A percentile compares a stretch with the other conserved stretches of the same genome.
Evolutionary conservation across 2,113 vertebrate genomes (phyloP).

Genomic region (Gnathonemus longibarbis): DNA sequence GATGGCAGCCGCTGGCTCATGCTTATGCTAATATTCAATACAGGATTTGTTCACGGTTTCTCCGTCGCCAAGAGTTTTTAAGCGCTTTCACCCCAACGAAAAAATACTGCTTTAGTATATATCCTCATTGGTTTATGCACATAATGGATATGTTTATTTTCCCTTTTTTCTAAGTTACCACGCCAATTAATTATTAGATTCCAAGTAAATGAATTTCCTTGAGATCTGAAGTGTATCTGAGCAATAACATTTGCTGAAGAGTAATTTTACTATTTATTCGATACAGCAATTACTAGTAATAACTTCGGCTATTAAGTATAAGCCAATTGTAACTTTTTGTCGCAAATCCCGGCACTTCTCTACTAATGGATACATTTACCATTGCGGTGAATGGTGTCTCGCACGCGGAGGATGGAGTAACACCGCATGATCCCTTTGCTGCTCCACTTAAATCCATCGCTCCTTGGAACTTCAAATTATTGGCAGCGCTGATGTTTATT

Average conservation of each 20-base stretch:
- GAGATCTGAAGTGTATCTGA: neutral
- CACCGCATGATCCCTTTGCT: constrained; percentile 58
- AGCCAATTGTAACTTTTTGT: neutral
- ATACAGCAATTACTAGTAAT: neutral
- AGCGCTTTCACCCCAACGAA: neutral
- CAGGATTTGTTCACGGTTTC: neutral
- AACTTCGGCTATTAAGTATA: neutral
- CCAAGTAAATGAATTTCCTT: neutral
- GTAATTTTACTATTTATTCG: neutral
- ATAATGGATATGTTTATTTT: neutral
- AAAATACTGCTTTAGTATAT: neutral
- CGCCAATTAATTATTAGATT: neutral
- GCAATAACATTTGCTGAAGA: neutral
- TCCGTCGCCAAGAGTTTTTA: neutral
- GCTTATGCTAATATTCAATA: neutral
- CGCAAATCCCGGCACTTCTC: neutral
- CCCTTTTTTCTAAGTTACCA: neutral
- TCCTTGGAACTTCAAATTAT: constrained; percentile 75
- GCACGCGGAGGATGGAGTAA: constrained; percentile 41
- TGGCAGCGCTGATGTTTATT: constrained; percentile 74
- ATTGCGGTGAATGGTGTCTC: constrained; percentile 58
- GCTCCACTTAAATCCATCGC: constrained; percentile 61
- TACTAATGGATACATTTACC: constrained; percentile 53
- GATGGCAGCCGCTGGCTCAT: neutral
- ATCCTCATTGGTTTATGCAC: neutral